These are phyloP conservation scores for Clanis bilineata DNA, from an alignment of 2,888 invertebrate genomes.

Conservation along the genomic window DNA sequence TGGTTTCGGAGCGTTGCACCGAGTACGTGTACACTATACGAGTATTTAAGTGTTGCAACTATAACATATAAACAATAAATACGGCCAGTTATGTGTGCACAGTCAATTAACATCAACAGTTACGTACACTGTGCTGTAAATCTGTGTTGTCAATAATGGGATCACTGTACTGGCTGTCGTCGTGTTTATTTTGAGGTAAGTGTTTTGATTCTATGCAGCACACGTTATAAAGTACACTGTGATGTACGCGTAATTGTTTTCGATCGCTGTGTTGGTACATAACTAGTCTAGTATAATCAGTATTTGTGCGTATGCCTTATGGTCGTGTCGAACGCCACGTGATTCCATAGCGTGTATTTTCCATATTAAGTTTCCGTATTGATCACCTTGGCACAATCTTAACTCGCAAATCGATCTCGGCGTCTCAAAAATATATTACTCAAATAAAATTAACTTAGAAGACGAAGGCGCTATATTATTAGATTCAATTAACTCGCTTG, in stretches of 20 bases:
- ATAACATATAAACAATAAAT: slow-evolving; percentile 31
- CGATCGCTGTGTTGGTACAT: slow-evolving; percentile 7
- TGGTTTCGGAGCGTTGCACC: slow-evolving; percentile 77
- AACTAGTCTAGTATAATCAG: background rate
- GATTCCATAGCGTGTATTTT: background rate
- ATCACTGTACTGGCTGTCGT: slow-evolving; percentile 31
- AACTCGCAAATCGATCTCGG: background rate
- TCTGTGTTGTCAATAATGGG: slow-evolving; percentile 43
- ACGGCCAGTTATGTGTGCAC: slow-evolving; percentile 37
- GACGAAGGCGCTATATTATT: background rate
- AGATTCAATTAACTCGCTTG: background rate
- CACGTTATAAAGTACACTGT: background rate
- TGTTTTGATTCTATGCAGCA: slow-evolving; percentile 10
- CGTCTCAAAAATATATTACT: background rate
- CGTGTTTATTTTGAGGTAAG: slow-evolving; percentile 15
- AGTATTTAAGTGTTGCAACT: slow-evolving; percentile 52
- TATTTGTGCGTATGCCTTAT: background rate
- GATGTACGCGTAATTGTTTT: background rate
- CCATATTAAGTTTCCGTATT: background rate
- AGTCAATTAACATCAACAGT: slow-evolving; percentile 14
- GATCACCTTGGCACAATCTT: too few species aligned
- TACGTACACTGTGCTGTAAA: slow-evolving; percentile 24
- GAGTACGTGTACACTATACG: slow-evolving; percentile 65
- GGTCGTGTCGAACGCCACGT: background rate
- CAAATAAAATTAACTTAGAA: background rate